phyloP scores from a whole-genome alignment of 2,888 invertebrate genomes.

The Aspidapion aeneum region DNA sequence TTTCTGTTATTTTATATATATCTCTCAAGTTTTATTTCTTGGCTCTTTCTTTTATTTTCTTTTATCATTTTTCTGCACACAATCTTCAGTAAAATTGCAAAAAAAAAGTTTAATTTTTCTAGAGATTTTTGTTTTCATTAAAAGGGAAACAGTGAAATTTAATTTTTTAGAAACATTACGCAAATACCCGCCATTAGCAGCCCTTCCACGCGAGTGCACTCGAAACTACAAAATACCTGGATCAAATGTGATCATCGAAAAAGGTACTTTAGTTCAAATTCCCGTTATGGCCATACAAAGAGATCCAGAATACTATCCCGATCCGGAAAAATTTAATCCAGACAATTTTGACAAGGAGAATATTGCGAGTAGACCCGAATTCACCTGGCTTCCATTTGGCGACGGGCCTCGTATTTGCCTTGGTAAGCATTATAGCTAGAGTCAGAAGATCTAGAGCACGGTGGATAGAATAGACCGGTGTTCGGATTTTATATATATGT shows the following conservation, averaged over 20 bases:
- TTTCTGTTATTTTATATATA: too few species aligned
- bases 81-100: too few species aligned
- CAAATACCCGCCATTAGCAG: conserved; percentile 38
- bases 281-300: conserved; percentile 32
- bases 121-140: too few species aligned
- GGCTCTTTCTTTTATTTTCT: too few species aligned
- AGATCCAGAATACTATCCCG: conserved; percentile 32
- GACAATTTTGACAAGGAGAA: conserved; percentile 31
- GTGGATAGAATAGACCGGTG: too few species aligned
- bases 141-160: too few species aligned
- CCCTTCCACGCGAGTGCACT: conserved; percentile 29
- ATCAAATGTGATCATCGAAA: conserved; percentile 38
- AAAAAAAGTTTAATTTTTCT: too few species aligned
- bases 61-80: too few species aligned
- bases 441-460: neutral
- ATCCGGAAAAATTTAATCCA: conserved; percentile 33
- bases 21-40: too few species aligned
- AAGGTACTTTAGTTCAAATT: conserved; percentile 39
- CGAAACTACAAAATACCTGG: conserved; percentile 37
- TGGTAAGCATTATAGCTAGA: too few species aligned
- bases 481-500: too few species aligned
- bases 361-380: conserved; percentile 22
- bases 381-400: conserved; percentile 40
- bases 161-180: conserved; percentile 42
- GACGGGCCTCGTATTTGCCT: conserved; percentile 44